phyloP scores from a whole-genome alignment of 2,797 vertebrate genomes.

The Anas georgica region DNA sequence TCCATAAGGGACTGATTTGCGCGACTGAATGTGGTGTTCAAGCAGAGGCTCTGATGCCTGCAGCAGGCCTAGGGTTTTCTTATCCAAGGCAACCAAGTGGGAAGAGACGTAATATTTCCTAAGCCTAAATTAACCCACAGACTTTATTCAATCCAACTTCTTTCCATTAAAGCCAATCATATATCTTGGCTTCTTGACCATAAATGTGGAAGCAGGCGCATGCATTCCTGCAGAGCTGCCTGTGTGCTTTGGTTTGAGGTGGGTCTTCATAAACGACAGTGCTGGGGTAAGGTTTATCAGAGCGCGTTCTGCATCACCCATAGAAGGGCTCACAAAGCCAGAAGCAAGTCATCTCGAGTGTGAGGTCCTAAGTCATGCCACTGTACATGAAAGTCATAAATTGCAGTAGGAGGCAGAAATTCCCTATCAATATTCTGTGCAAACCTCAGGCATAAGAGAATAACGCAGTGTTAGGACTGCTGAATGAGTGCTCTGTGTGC shows the following conservation, averaged over 20 bases:
- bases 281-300: neutral
- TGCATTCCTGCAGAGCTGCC: neutral
- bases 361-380: neutral
- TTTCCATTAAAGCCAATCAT: neutral
- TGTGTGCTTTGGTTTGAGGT: neutral
- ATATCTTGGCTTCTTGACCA: neutral
- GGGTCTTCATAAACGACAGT: rapidly evolving
- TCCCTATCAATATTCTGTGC: slow-evolving; percentile 26
- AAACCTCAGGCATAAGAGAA: slow-evolving; percentile 46
- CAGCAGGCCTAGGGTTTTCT: neutral
- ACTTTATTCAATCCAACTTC: neutral
- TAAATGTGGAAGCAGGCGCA: rapidly evolving
- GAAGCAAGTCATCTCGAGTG: neutral
- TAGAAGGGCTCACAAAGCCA: neutral
- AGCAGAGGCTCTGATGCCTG: neutral
- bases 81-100: neutral
- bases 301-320: neutral
- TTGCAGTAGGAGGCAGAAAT: slow-evolving; percentile 27
- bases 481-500: slow-evolving; percentile 73
- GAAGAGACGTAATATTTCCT: neutral
- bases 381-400: slow-evolving; percentile 34
- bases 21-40: neutral
- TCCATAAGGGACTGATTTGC: rapidly evolving
- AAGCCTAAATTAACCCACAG: neutral
- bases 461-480: slow-evolving; percentile 18